These are phyloP conservation scores for Autographa gamma DNA, from an alignment of 2,888 invertebrate genomes.

Conservation along the genomic window DNA sequence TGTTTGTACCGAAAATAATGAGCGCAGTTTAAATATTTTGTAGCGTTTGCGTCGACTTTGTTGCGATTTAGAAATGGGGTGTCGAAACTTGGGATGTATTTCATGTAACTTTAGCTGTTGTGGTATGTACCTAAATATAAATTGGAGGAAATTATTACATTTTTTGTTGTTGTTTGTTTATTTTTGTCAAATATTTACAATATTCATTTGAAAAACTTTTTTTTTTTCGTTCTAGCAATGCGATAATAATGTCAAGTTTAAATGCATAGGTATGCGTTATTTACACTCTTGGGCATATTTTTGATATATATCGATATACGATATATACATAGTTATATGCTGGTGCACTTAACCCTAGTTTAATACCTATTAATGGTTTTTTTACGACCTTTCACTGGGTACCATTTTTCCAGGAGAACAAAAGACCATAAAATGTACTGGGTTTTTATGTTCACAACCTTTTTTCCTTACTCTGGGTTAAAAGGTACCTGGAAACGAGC, in stretches of 20 bases:
- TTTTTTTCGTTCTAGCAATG: too few relatives aligned
- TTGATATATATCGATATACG: too few relatives aligned
- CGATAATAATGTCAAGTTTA: too few relatives aligned
- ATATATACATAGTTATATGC: too few relatives aligned
- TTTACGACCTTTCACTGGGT: neutral
- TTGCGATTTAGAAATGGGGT: constrained; percentile 19
- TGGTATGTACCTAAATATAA: neutral
- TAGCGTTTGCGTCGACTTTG: constrained; percentile 1
- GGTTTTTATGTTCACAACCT: constrained; percentile 8
- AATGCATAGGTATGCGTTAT: too few relatives aligned
- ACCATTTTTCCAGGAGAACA: constrained; percentile 2
- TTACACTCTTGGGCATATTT: too few relatives aligned
- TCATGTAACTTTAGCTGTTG: neutral
- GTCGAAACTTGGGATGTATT: neutral
- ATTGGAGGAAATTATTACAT: neutral
- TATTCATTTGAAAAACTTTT: too few relatives aligned
- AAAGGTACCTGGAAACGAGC: neutral
- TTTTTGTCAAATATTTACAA: neutral
- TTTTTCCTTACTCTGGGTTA: neutral
- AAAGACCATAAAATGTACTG: constrained; percentile 8
- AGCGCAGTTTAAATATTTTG: constrained; percentile 40
- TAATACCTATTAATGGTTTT: neutral
- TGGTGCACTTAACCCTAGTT: neutral
- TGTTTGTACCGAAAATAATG: constrained; percentile 40
- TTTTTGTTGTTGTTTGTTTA: neutral